Percentiles rank a stretch among this genome's conserved stretches.
Conservation (phyloP, 1,140 invertebrate species). For the Chrysomallon squamiferum region DNA sequence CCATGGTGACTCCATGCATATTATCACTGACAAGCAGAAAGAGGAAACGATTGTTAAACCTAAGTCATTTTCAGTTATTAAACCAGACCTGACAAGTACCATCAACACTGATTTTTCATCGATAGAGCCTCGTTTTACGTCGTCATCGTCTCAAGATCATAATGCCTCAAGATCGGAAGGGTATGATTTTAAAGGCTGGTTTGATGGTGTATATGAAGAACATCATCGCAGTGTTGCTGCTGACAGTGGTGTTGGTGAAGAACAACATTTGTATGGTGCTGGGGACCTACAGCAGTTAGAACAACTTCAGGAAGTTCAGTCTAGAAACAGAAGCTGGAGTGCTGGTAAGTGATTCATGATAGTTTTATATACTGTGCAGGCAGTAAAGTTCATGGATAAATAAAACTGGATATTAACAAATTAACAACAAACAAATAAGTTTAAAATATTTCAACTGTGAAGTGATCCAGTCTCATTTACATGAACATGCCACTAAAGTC, state of each 20-base stretch:
- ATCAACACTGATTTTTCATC: conserved; percentile 53
- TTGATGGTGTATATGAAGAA: conserved; percentile 54
- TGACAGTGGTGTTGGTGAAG: conserved; percentile 25
- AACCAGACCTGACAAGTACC: conserved; percentile 47
- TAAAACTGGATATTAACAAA: too few relatives aligned
- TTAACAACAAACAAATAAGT: too few relatives aligned
- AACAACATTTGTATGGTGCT: conserved; percentile 14
- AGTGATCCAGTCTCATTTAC: too few relatives aligned
- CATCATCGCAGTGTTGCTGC: conserved; percentile 31
- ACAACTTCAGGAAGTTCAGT: conserved; percentile 12
- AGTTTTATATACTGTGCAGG: not conserved
- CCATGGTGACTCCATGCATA: conserved; percentile 39
- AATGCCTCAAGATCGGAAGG: conserved; percentile 16
- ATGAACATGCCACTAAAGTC: too few relatives aligned
- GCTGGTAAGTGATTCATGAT: conserved; percentile 29
- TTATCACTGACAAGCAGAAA: not conserved
- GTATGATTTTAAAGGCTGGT: conserved; percentile 54
- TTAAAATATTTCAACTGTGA: too few relatives aligned
- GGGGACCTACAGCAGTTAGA: conserved; percentile 1
- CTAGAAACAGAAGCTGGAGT: conserved; percentile 48
- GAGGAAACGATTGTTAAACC: conserved; percentile 8
- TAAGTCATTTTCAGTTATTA: conserved; percentile 20
- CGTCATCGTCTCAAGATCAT: not conserved
- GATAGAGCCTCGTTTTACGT: not conserved
- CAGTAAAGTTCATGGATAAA: not conserved